Conservation (phyloP, 2,888 invertebrate species). For the Neoscelio sp. region DNA sequence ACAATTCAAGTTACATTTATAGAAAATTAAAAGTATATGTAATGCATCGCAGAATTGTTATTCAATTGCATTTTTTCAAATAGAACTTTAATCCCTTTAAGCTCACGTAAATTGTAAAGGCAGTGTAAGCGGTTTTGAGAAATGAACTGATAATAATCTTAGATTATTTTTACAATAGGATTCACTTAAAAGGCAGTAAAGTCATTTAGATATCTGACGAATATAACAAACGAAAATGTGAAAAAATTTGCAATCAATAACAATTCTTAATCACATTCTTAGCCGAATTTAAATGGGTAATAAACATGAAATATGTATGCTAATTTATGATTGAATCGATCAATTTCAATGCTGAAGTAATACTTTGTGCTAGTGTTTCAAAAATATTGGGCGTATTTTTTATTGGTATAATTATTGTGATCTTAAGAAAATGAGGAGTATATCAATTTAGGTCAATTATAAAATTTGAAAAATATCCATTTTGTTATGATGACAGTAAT, state of each 20-base stretch:
- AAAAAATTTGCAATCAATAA: constrained; percentile 1
- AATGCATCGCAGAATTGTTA: too few species aligned
- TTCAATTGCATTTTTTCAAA: constrained; percentile 1
- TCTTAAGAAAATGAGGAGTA: too few species aligned
- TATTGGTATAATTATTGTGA: too few species aligned
- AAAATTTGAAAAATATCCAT: too few species aligned
- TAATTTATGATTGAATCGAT: neutral
- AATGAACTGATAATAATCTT: constrained; percentile 22
- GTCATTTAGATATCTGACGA: constrained; percentile 29
- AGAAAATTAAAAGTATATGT: too few species aligned
- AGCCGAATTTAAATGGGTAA: constrained; percentile 9
- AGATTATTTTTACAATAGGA: constrained; percentile 25
- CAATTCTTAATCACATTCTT: constrained; percentile 7
- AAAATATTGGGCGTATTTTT: too few species aligned
- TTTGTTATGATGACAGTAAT: too few species aligned
- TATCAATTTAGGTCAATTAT: too few species aligned
- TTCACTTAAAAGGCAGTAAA: constrained; percentile 52
- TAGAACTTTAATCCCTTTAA: neutral
- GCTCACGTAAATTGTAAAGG: constrained; percentile 10
- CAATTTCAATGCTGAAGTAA: too few species aligned
- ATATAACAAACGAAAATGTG: constrained; percentile 26
- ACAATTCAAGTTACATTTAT: too few species aligned
- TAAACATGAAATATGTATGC: neutral
- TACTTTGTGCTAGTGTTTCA: too few species aligned
- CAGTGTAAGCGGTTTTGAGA: constrained; percentile 40